These are phyloP conservation scores for Pyrocephalus nanus DNA, from an alignment of 2,797 vertebrate species.

Conservation along the genomic window DNA sequence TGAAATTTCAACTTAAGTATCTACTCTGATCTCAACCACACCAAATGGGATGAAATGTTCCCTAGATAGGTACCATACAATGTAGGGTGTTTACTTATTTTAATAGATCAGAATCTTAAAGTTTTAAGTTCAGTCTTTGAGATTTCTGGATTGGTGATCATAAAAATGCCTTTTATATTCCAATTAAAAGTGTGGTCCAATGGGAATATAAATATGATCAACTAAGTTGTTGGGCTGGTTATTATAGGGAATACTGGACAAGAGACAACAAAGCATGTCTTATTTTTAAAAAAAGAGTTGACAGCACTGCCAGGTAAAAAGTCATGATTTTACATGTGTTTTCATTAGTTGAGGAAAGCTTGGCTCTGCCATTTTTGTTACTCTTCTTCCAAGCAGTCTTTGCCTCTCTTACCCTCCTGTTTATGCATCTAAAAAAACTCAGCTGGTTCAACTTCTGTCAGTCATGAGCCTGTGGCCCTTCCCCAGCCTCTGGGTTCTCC, in stretches of 20 bases:
- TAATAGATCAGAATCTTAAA: background rate
- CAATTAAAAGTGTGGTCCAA: background rate
- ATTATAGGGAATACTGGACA: background rate
- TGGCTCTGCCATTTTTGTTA: background rate
- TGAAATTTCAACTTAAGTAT: background rate
- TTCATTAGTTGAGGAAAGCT: background rate
- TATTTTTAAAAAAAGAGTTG: background rate
- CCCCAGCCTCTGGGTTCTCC: background rate
- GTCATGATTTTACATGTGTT: fast-evolving
- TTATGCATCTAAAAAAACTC: background rate
- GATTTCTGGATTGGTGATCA: background rate
- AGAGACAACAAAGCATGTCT: background rate
- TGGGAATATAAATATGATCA: background rate
- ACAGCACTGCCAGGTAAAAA: background rate
- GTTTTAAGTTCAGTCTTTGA: background rate
- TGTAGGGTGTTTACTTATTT: background rate
- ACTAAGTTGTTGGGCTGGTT: background rate
- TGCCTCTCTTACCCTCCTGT: background rate
- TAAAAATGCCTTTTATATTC: background rate
- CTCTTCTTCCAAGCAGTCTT: background rate
- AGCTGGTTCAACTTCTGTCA: background rate
- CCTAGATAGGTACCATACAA: background rate
- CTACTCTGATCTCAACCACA: background rate
- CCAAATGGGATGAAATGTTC: background rate
- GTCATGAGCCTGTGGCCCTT: background rate